Percentiles rank a stretch among this genome's conserved stretches.
These are phyloP conservation scores for Caenorhabditis doughertyi DNA, from an alignment of 2,888 invertebrate genomes.

Conservation along the genomic window DNA sequence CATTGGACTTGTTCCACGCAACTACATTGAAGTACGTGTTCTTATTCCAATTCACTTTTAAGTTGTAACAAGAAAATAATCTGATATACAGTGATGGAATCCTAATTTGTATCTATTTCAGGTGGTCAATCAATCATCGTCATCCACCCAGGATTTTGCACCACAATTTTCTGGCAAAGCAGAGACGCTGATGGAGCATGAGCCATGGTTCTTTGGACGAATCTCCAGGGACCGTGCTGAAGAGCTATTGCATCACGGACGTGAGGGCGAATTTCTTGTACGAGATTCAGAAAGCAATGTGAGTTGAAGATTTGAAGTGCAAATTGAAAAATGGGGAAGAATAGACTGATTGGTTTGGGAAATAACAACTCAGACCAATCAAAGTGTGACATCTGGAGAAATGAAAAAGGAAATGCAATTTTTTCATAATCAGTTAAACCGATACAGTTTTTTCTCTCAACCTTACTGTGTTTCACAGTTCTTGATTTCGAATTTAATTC, in stretches of 20 bases:
- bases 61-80: too few species aligned
- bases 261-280: slow-evolving; percentile 98
- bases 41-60: too few species aligned
- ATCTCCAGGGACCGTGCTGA: slow-evolving; percentile 97
- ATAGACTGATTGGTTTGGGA: too few species aligned
- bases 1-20: slow-evolving; percentile 93
- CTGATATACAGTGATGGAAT: too few species aligned
- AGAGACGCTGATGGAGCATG: slow-evolving; percentile 51
- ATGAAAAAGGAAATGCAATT: too few species aligned
- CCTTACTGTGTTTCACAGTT: too few species aligned
- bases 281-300: slow-evolving; percentile 99
- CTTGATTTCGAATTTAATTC: too few species aligned
- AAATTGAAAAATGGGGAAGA: neutral
- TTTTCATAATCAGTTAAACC: too few species aligned
- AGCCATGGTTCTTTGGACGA: slow-evolving; percentile 97
- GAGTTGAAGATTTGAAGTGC: slow-evolving; percentile 68
- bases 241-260: slow-evolving; percentile 93
- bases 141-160: slow-evolving; percentile 18
- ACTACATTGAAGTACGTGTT: slow-evolving; percentile 84
- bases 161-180: slow-evolving; percentile 37
- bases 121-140: slow-evolving; percentile 43
- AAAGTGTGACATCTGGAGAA: too few species aligned
- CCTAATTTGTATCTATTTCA: slow-evolving; percentile 16
- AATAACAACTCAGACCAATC: too few species aligned
- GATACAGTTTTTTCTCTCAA: too few species aligned